These are phyloP conservation scores for Agonopterix heracliana DNA, from an alignment of 2,888 invertebrate genomes.

Conservation along the genomic window DNA sequence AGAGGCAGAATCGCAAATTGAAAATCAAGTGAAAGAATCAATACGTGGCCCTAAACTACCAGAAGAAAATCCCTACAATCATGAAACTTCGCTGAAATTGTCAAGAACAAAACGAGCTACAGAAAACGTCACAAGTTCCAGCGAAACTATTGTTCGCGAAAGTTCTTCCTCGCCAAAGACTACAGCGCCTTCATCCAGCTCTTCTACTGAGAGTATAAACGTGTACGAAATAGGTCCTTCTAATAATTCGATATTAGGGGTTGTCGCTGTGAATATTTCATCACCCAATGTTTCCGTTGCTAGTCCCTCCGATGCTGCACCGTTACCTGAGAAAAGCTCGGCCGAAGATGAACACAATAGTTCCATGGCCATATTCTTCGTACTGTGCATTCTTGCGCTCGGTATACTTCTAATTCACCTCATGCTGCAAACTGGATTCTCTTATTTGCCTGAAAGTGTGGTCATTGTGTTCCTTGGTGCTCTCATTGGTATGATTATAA, in stretches of 20 bases:
- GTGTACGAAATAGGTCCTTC: slow-evolving; percentile 53
- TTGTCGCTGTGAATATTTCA: slow-evolving; percentile 49
- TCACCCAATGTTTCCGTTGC: slow-evolving; percentile 62
- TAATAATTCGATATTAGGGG: slow-evolving; percentile 44
- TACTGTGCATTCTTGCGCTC: slow-evolving; percentile 94
- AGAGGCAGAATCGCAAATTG: background rate
- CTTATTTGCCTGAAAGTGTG: slow-evolving; percentile 97
- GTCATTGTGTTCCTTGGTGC: slow-evolving; percentile 97
- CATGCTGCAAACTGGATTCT: slow-evolving; percentile 96
- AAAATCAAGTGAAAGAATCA: slow-evolving; percentile 7
- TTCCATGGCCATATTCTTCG: slow-evolving; percentile 98
- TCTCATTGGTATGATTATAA: slow-evolving; percentile 92
- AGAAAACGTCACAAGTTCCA: slow-evolving; percentile 40
- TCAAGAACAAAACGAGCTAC: slow-evolving; percentile 50
- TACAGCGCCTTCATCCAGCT: slow-evolving; percentile 24
- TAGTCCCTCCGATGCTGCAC: slow-evolving; percentile 83
- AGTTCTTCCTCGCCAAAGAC: slow-evolving; percentile 20
- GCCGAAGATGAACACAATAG: slow-evolving; percentile 98
- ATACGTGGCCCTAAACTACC: background rate
- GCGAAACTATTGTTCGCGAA: slow-evolving; percentile 37
- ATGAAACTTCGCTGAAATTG: background rate
- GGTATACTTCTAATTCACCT: slow-evolving; percentile 96
- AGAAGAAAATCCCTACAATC: background rate
- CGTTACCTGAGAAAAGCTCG: slow-evolving; percentile 91
- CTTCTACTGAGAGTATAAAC: slow-evolving; percentile 41